Conservation (phyloP, 1,140 invertebrate species). For the Diorhabda sublineata region DNA sequence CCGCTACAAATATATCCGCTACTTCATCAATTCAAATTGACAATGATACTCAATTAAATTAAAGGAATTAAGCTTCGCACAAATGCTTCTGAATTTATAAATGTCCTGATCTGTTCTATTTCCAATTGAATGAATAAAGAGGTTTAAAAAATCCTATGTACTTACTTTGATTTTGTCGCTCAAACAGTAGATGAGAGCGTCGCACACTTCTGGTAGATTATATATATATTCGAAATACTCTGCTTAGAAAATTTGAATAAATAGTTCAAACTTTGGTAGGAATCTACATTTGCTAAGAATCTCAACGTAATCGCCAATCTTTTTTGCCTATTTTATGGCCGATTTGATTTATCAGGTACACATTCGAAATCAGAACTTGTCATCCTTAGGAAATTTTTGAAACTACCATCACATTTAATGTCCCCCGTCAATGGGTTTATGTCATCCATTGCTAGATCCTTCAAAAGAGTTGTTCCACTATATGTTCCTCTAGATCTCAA, state of each 20-base stretch:
- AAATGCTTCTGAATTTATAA: constrained; percentile 11
- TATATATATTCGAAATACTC: constrained; percentile 10
- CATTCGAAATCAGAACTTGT: constrained; percentile 14
- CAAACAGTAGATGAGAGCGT: constrained; percentile 15
- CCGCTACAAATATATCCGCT: too few species aligned
- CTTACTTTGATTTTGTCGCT: constrained; percentile 8
- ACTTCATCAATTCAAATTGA: too few species aligned
- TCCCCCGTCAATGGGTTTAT: constrained; percentile 13
- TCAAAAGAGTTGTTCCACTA: too few species aligned
- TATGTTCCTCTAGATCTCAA: too few species aligned
- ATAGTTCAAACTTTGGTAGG: constrained; percentile 2
- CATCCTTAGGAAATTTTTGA: constrained; percentile 12
- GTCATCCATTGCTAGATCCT: constrained; percentile 2
- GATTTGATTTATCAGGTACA: not conserved
- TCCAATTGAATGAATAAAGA: constrained; percentile 11
- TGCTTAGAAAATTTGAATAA: constrained; percentile 6
- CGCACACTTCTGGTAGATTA: constrained; percentile 2
- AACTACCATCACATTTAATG: constrained; percentile 17
- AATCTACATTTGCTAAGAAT: not conserved
- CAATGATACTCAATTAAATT: too few species aligned
- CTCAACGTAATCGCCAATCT: not conserved
- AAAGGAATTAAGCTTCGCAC: too few species aligned
- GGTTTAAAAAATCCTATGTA: not conserved
- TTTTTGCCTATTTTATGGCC: constrained; percentile 13
- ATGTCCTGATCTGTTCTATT: not conserved